Evolutionary conservation across 1,140 invertebrate genomes (phyloP), one percentile per base, ranked within the genome.

Genomic region (Zaprionus inermis): DNA sequence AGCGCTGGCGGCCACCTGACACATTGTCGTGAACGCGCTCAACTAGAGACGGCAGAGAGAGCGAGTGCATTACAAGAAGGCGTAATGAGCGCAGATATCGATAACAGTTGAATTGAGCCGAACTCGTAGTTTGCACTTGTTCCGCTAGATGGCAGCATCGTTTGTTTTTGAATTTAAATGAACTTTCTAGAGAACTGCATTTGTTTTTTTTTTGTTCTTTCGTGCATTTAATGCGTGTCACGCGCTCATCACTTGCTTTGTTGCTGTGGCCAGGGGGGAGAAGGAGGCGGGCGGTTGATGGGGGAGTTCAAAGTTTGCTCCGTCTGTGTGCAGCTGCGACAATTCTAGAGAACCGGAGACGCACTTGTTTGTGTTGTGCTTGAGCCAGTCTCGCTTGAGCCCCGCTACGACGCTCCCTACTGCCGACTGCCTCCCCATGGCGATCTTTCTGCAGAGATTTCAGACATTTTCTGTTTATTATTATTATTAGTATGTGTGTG

Each of bases 381-480:
- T 20, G 49, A 38, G 59, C 20, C 12, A 18, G 34, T 6, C 3
- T 28, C 24, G 3, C 24, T 3, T 28, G 1, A 5, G 3, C 3
- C 24, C 24, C 24, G 1, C 16, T 1, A 5, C 7, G 46, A 24
- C 3, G n/a, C 18, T 5, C 20, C 6, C 24, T 7, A 3, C n/a
- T 14, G 1, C 3, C 5, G 3, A 2, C 20, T 14, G 1, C 34
- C 4, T 2, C 12, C 36, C 34, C 34, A 2, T 18, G n/a, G 36
- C 9, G 16, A 34, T 22, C 38, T 36, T 32, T 59, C 64, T 67
- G 71, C 69, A 65, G 30, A 61, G 64, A 68, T 65, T 60, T 68
- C 28, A 55, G 44, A 67, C 55, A 54, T 72, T 72, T 72, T 55
- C 63, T 66, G 70, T 72, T 72, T 72, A 60, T 72, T 72, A 57